Evolutionary conservation across 2,113 vertebrate species (phyloP).

Genomic region (Indri indri): DNA sequence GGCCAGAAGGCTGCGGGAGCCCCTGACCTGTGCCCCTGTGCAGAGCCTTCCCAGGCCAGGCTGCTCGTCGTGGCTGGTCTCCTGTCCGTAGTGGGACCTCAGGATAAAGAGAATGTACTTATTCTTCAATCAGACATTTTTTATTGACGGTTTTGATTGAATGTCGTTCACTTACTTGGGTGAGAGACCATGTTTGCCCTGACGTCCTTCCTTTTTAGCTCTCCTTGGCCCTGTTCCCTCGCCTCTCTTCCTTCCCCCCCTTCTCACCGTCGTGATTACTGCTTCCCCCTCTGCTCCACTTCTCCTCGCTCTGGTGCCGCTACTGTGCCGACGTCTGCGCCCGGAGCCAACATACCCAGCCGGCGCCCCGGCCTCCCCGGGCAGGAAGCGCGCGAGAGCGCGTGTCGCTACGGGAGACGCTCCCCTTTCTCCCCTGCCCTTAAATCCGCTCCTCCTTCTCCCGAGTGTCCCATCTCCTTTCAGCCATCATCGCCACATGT

Average conservation of each 20-base stretch:
- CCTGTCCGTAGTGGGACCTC: neutral
- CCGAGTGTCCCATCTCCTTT: neutral
- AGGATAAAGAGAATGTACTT: neutral
- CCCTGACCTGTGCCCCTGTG: neutral
- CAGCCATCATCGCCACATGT: fast-evolving
- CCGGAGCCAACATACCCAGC: fast-evolving
- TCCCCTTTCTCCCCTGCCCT: fast-evolving
- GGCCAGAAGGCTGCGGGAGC: neutral
- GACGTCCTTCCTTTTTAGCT: neutral
- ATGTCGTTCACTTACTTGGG: neutral
- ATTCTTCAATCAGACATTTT: neutral
- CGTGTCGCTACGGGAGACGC: neutral
- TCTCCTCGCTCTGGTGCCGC: neutral
- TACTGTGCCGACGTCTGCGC: fast-evolving
- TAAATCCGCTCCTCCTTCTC: too few species aligned
- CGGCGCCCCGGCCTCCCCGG: neutral
- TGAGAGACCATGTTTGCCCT: neutral
- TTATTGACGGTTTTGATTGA: neutral
- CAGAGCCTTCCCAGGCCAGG: neutral
- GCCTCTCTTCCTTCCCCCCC: neutral
- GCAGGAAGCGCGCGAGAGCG: neutral
- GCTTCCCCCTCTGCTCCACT: neutral
- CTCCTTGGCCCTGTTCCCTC: neutral
- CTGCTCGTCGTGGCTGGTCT: neutral
- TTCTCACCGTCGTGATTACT: neutral